Evolutionary conservation across 2,888 invertebrate species (phyloP).

Genomic region (Himalopsyche kuldschensis): DNA sequence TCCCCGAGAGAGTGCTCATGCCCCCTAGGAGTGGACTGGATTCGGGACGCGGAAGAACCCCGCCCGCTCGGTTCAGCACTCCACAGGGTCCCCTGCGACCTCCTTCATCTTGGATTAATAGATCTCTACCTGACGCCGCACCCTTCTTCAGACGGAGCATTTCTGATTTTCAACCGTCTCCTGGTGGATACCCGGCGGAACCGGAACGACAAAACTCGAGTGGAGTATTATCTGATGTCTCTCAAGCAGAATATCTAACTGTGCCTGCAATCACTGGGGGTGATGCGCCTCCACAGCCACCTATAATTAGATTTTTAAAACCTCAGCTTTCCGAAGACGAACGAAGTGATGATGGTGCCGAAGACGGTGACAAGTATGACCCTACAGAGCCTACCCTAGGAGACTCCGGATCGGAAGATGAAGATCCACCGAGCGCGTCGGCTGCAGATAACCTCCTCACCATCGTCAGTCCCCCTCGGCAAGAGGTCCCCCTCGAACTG

Average conservation of each 20-base stretch:
- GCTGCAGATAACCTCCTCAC: slow-evolving; percentile 31
- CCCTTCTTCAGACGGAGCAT: background rate
- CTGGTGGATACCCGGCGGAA: background rate
- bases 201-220: background rate
- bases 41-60: slow-evolving; percentile 22
- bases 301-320: slow-evolving; percentile 49
- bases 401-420: slow-evolving; percentile 49
- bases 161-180: slow-evolving; percentile 4
- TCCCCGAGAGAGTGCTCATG: slow-evolving; percentile 27
- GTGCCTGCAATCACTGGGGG: slow-evolving; percentile 40
- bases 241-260: background rate
- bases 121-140: slow-evolving; percentile 14
- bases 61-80: slow-evolving; percentile 14
- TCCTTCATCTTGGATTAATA: slow-evolving; percentile 21
- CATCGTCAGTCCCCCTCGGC: slow-evolving; percentile 32
- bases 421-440: slow-evolving; percentile 32
- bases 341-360: slow-evolving; percentile 60
- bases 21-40: slow-evolving; percentile 12
- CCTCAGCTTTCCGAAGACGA: slow-evolving; percentile 57
- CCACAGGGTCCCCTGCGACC: slow-evolving; percentile 18
- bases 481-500: background rate
- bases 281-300: slow-evolving; percentile 46
- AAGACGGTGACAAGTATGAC: slow-evolving; percentile 62
- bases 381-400: slow-evolving; percentile 59
- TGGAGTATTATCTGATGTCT: background rate